Evolutionary conservation across 2,113 vertebrate genomes (phyloP).

Genomic region (Crotalus horridus): DNA sequence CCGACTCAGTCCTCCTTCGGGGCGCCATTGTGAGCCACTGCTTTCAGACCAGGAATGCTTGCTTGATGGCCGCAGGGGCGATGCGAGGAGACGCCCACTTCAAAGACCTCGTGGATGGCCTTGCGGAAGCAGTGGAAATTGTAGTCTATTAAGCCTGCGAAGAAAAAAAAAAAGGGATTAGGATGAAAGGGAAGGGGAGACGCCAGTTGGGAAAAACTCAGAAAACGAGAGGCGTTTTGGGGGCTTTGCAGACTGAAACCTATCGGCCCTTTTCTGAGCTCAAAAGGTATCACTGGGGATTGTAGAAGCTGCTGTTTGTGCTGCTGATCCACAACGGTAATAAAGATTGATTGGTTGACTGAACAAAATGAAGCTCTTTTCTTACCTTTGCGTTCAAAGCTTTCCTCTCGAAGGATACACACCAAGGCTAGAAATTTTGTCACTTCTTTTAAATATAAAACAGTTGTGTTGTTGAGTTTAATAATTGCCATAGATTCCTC

Average conservation of each 20-base stretch:
- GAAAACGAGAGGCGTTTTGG: not conserved
- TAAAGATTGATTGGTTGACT: no score
- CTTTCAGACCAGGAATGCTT: constrained; percentile 85
- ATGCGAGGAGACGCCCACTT: constrained; percentile 88
- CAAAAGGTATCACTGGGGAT: not conserved
- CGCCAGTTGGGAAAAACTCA: not conserved
- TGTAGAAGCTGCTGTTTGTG: not conserved
- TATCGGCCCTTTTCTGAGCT: not conserved
- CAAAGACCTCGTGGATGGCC: constrained; percentile 98
- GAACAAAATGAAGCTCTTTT: not conserved
- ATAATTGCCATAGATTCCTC: constrained; percentile 99
- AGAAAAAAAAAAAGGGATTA: constrained; percentile 14
- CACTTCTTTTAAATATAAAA: constrained; percentile 98
- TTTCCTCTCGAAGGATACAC: constrained; percentile 98
- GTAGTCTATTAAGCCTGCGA: constrained; percentile 97
- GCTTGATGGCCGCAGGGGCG: constrained; percentile 77
- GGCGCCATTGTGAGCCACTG: constrained; percentile 90
- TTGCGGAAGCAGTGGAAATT: constrained; percentile 99
- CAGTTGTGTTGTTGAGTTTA: constrained; percentile 99
- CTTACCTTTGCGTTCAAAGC: constrained; percentile 98
- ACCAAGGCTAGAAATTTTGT: constrained; percentile 98
- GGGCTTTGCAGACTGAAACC: not conserved
- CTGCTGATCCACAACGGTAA: not conserved
- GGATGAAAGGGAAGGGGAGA: not conserved
- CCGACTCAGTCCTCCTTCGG: constrained; percentile 67